Evolutionary conservation across 2,113 vertebrate species (phyloP), one percentile per base, ranked within the genome.

Genomic region (Genyomyrus donnyi): DNA sequence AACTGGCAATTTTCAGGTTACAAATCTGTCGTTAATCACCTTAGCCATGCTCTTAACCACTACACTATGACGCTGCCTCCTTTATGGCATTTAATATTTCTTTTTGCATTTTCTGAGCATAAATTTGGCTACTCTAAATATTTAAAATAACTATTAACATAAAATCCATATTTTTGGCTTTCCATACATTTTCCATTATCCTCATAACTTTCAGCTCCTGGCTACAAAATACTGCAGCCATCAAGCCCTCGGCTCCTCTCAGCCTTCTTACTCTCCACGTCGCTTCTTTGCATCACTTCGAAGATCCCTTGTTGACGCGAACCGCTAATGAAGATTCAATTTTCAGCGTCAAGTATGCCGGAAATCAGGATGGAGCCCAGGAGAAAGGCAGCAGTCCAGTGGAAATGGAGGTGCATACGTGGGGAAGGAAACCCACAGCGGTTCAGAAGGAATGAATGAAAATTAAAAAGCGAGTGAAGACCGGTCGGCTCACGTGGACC

Each of bases 251-350:
- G 50, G 27, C 49, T 42, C 52, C 53, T 45, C 17, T 58, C 87
- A 8, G 19, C 85, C 85, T 31, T 62, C 87, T 50, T 42, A 88
- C n/a, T 52, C 46, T 48, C 85, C 46, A 17, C 50, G 4, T 48
- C 21, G 7, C 46, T n/a, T 93, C 94, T 91, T 90, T 91, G 91
- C 92, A 91, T 17, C 93, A 91, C 89, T 90, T 90, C 93, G 95
- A 94, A 91, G 94, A 96, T 96, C 94, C 94, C 90, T 93, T 93
- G 94, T 94, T 92, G 96, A 96, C 89, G 94, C 94, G 95, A 95
- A 96, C 95, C 92, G 93, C 94, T 95, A 95, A 96, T 95, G 95
- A 95, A 96, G 95, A 96, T 96, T 96, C 95, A 93, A 96, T 96
- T 96, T 95, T 94, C 93, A 93, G 93, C 94, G 94, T 94, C 92